These are phyloP conservation scores for Meriones psammophilus DNA, from an alignment of 2,797 vertebrate genomes.

Conservation along the genomic window DNA sequence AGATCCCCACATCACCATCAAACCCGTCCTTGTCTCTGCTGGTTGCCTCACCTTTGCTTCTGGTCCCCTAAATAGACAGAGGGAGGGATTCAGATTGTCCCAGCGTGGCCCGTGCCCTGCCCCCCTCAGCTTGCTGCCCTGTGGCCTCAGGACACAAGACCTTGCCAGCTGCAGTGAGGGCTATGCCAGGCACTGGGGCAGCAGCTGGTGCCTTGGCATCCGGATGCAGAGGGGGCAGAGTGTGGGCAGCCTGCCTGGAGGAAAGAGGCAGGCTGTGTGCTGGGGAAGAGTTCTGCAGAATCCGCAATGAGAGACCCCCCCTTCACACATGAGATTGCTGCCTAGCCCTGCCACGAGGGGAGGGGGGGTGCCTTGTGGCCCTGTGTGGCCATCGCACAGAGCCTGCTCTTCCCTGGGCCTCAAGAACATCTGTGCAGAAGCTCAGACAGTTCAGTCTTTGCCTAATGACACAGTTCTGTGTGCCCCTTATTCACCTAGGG, in stretches of 20 bases:
- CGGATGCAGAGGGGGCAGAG: constrained; percentile 72
- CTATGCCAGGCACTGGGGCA: constrained; percentile 80
- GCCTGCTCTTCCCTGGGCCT: not conserved
- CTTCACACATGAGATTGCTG: not conserved
- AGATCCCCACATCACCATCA: not conserved
- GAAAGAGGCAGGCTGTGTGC: constrained; percentile 59
- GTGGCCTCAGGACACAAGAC: constrained; percentile 72
- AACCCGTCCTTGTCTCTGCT: not conserved
- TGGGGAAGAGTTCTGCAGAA: constrained; percentile 28
- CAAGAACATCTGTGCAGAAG: not conserved
- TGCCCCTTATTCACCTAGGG: not conserved
- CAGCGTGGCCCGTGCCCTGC: not conserved
- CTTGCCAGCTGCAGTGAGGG: constrained; percentile 77
- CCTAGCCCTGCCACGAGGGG: not conserved
- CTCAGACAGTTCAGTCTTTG: not conserved
- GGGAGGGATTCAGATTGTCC: constrained; percentile 16
- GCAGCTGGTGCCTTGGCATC: constrained; percentile 85
- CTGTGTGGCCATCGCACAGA: accelerated
- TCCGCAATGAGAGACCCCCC: not conserved
- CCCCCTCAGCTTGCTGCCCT: constrained; percentile 44
- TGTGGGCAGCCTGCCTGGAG: constrained; percentile 76
- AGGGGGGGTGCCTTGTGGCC: not conserved
- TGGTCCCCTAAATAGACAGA: not conserved
- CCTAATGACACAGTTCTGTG: not conserved
- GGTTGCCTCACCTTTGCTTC: constrained; percentile 4